These are phyloP conservation scores for Cygnus atratus DNA, from an alignment of 2,113 vertebrate species.

Conservation along the genomic window DNA sequence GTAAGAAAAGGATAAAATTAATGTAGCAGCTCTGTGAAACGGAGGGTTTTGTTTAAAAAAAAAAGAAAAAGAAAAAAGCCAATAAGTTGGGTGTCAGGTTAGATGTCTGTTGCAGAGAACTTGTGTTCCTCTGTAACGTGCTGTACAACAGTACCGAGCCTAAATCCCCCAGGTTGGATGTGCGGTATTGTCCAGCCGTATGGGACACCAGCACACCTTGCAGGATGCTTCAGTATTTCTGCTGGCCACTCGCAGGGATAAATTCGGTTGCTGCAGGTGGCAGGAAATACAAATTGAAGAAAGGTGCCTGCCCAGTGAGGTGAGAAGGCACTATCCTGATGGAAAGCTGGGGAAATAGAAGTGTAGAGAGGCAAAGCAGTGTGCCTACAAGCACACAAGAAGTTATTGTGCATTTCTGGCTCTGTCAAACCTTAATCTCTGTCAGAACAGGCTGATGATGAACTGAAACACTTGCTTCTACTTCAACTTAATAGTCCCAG, in stretches of 20 bases:
- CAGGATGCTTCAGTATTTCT: rapidly evolving
- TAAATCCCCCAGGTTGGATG: rapidly evolving
- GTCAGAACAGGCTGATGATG: not conserved
- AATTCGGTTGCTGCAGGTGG: not conserved
- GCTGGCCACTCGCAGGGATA: not conserved
- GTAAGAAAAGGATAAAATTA: not conserved
- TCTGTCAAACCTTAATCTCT: not conserved
- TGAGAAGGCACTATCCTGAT: not conserved
- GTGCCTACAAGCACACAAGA: not conserved
- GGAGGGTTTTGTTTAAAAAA: too few species aligned
- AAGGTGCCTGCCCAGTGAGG: not conserved
- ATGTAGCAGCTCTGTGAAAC: not conserved
- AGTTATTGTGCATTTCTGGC: not conserved
- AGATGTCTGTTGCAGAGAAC: not conserved
- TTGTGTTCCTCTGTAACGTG: not conserved
- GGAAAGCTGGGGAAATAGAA: not conserved
- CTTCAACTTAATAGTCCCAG: not conserved
- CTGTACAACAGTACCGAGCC: not conserved
- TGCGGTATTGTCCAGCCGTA: not conserved
- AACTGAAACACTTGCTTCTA: not conserved
- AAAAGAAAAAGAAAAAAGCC: not conserved
- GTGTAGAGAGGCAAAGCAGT: not conserved
- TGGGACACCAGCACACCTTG: not conserved
- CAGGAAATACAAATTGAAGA: not conserved
- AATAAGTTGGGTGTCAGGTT: not conserved